Percentiles rank a stretch among this genome's conserved stretches.
These are phyloP conservation scores for Paedocypris sp. DNA, from an alignment of 2,113 vertebrate species.

Conservation along the genomic window DNA sequence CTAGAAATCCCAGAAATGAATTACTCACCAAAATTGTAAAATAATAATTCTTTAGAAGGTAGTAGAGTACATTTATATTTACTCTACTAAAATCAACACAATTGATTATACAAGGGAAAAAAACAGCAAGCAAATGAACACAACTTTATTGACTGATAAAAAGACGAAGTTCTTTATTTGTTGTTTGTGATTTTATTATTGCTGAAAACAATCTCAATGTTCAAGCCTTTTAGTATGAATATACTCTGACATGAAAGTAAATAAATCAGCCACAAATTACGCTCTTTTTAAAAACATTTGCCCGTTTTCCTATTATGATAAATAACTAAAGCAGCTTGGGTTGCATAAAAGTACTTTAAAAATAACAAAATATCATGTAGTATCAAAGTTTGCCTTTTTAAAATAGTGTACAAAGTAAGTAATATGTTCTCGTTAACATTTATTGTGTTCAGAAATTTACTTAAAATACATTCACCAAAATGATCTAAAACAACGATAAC, in stretches of 20 bases:
- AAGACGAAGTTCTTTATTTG: too few relatives aligned
- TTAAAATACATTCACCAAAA: conserved; percentile 54
- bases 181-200: conserved; percentile 2
- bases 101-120: too few relatives aligned
- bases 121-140: too few relatives aligned
- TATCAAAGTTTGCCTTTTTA: not conserved
- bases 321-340: conserved; percentile 8
- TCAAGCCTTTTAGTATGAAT: not conserved
- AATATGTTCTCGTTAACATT: conserved; percentile 30
- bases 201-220: not conserved
- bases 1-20: too few relatives aligned
- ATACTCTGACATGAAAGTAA: not conserved
- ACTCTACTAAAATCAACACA: too few relatives aligned
- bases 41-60: too few relatives aligned
- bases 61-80: too few relatives aligned
- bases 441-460: conserved; percentile 47
- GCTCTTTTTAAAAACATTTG: not conserved
- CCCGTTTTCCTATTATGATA: not conserved
- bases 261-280: not conserved
- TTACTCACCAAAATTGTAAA: too few relatives aligned
- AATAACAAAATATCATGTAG: conserved; percentile 8
- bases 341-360: conserved; percentile 1
- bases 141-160: too few relatives aligned
- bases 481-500: conserved; percentile 51
- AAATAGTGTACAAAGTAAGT: not conserved